Base-by-base conservation (phyloP, 2,113 vertebrate species). In the Taxidea taxus region DNA sequence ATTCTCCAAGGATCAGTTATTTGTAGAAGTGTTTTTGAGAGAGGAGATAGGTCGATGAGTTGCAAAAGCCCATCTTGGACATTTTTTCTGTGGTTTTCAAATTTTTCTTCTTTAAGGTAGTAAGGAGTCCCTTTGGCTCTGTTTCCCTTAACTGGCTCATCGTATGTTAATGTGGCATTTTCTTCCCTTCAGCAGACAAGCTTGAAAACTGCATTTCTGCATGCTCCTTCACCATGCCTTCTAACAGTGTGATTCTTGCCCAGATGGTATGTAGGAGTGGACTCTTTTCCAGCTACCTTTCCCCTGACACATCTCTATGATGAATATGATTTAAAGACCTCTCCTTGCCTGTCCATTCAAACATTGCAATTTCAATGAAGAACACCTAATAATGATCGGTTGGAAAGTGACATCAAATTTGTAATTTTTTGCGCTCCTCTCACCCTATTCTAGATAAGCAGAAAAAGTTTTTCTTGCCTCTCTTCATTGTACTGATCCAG, bases 201-300 rank as follows among this genome's bases (percentile, higher is more conserved):
- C 14, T 42, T 56, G 18, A 44, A 92, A 78, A 14, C 20, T 58
- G 1, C 49, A 77, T 42, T 9, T n/a, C n/a, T 74, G 18, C 31
- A 15, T 37, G 6, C 4, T 80, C 18, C 39, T 81, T 66, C 42
- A 13, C 34, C 7, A 34, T 60, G 58, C 9, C 3, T 70, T 29
- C 49, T 66, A 29, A 34, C 4, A 11, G 27, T 15, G 25, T 9
- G 42, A 14, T 47, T 83, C 27, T 54, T 8, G 7, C 13, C 42
- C 42, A 51, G n/a, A 58, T 2, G 7, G 0, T 7, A 16, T 83
- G 12, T 68, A 34, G 11, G 5, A 14, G 11, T 42, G 9, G 4
- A 6, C 60, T 91, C 60, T 56, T 83, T 47, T 9, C 10, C 4
- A 68, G 15, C 1, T 6, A 1, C 27, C 72, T 94, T 66, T 4